Evolutionary conservation across 2,888 invertebrate genomes (phyloP), one percentile per base, ranked within the genome.

Genomic region (Chrysomela aeneicollis): DNA sequence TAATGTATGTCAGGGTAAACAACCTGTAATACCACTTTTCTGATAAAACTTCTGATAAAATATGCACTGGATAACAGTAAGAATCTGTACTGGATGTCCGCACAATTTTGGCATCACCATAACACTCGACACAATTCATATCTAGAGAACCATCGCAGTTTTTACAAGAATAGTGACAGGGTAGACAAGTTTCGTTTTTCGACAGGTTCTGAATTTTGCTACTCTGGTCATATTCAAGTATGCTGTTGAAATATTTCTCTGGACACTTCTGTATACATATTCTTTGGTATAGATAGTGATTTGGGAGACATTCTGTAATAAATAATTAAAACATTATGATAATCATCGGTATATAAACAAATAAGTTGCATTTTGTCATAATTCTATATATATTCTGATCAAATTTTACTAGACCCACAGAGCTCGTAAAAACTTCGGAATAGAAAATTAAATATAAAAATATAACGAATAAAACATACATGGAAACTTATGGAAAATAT

Each of bases 111-210:
- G 91, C 88, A 78, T 92, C 92, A 5, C 85, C 85, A 76, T 87
- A 87, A 80, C 92, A 93, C 4, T 86, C 82, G 47, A 84, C 81
- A 79, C 92, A 93, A 75, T 92, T 88, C 75, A 87, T 87, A 80
- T 90, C 88, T 72, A 87, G 86, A 6, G 91, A 88, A 9, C 92
- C 92, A 6, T 83, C 81, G 77, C 93, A 93, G 9, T 85, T 85
- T 63, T 86, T 85, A 79, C 93, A 93, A n/a, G 89, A 87, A 79
- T 92, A 92, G 82, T 93, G 92, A 78, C 93, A 93, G 30, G 84
- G 82, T 1, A 87, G 81, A 77, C 92, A 92, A 61, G 64, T 69
- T 54, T 68, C 68, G n/a, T 51, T 61, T 58, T 84, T 58, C 17
- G 63, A 21, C n/a, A 63, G 17, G 58, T 51, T 50, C 21, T 54